Base-by-base conservation (phyloP, 2,113 vertebrate genomes). In the Pseudonaja textilis region DNA sequence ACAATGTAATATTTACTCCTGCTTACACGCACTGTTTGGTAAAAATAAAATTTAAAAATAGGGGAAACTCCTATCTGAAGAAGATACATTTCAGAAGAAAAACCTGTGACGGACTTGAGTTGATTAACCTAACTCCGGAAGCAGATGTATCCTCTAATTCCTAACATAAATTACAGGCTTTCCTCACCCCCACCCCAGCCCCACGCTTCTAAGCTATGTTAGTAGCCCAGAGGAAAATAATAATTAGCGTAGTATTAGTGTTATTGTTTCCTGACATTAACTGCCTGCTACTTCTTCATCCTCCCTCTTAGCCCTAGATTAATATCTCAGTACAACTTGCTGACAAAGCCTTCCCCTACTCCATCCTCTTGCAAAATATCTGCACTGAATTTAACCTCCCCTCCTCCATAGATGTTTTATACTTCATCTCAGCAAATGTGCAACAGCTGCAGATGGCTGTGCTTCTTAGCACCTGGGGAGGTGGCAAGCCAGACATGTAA, bases 191-290 rank as follows among this genome's bases (percentile, higher is more conserved):
- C 74, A 56, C 16, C 85, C 85, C 18, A 61, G 34, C 87, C 14
- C 50, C 89, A 59, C 52, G 14, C 89, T 86, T 45, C 69, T 93
- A 52, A 61, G 61, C 93, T 96, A 96, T 96, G 85, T 52, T 97
- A 97, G 95, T 4, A 97, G 96, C 97, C 96, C 42, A 94, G 96
- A 97, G 97, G 97, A 98, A 98, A 98, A 97, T 94, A 97, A 97
- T 97, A 97, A 98, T 98, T 97, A 97, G 95, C 34, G 89, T 95
- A 97, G 97, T 98, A 98, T 98, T 98, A 97, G 95, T 93, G 96
- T 96, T 98, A 98, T 98, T 98, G 94, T 98, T 98, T 98, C 97
- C 97, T 97, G 97, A 96, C 96, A 97, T 96, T 96, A 97, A 97
- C 96, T 96, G 92, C 91, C 93, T 96, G 95, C 96, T 97, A 96